Evolutionary conservation across 2,113 vertebrate species (phyloP).

Genomic region (Coptodon bakossiorum): DNA sequence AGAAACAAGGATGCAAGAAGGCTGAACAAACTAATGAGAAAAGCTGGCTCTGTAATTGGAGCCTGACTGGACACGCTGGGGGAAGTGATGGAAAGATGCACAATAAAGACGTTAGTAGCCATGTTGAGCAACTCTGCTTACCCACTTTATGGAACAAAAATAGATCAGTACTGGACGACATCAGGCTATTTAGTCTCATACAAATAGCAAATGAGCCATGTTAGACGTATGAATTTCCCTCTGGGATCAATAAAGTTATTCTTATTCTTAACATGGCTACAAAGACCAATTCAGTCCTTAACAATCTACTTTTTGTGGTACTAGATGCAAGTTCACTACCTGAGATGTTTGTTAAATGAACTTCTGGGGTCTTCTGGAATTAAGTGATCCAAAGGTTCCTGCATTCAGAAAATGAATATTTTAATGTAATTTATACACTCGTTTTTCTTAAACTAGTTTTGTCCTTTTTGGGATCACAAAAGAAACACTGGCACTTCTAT

Average conservation of each 20-base stretch:
- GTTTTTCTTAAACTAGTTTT: background rate
- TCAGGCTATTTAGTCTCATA: background rate
- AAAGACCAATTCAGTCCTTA: background rate
- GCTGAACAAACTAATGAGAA: background rate
- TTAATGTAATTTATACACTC: accelerated
- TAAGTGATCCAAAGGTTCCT: background rate
- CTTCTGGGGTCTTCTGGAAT: background rate
- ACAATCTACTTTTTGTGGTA: background rate
- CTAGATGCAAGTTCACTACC: accelerated
- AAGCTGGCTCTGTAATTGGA: background rate
- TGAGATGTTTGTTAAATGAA: background rate
- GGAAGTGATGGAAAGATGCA: background rate
- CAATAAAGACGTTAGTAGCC: accelerated
- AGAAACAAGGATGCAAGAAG: background rate
- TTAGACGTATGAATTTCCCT: background rate
- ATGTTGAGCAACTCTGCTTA: background rate
- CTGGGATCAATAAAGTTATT: background rate
- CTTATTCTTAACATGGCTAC: background rate
- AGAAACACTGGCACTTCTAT: background rate
- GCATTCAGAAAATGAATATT: background rate
- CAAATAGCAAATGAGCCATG: background rate
- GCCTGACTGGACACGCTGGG: background rate
- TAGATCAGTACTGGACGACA: background rate
- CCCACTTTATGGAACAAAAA: background rate
- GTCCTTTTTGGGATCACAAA: accelerated